phyloP scores from a whole-genome alignment of 2,888 invertebrate genomes.

The Bugulina stolonifera region DNA sequence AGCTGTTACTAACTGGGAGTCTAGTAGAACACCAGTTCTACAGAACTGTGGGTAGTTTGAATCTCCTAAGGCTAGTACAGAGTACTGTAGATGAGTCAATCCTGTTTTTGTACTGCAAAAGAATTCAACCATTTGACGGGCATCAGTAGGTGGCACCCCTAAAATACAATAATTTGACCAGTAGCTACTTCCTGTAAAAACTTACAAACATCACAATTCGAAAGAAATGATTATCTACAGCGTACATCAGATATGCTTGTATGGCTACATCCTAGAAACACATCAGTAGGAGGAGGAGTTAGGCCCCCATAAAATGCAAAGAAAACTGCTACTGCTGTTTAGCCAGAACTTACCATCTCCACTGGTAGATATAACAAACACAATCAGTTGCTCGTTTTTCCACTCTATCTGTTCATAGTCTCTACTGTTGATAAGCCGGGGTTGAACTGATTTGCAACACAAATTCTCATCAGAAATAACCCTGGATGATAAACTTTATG shows the following conservation, averaged over 20 bases:
- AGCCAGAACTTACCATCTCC: conserved; percentile 39
- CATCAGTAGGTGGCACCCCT: conserved; percentile 41
- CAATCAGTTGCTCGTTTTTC: conserved; percentile 32
- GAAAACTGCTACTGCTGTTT: no score
- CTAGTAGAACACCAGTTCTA: conserved; percentile 36
- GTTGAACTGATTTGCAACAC: conserved; percentile 31
- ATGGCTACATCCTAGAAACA: no score
- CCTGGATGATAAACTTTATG: background rate
- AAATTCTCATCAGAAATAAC: background rate
- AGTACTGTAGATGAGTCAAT: conserved; percentile 33
- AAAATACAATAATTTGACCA: no score
- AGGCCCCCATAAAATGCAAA: no score
- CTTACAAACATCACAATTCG: no score
- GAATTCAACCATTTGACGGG: conserved; percentile 33
- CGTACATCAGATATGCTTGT: no score
- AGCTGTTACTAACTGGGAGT: no score
- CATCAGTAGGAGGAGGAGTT: no score
- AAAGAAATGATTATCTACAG: no score
- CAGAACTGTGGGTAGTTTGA: conserved; percentile 41
- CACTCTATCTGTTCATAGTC: conserved; percentile 33
- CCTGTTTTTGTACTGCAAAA: conserved; percentile 28
- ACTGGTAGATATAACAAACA: conserved; percentile 38
- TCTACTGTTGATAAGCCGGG: conserved; percentile 35
- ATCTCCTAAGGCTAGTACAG: conserved; percentile 38
- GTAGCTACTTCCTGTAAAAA: no score